Evolutionary conservation across 2,797 vertebrate species (phyloP).

Genomic region (Distichodus sexfasciatus): DNA sequence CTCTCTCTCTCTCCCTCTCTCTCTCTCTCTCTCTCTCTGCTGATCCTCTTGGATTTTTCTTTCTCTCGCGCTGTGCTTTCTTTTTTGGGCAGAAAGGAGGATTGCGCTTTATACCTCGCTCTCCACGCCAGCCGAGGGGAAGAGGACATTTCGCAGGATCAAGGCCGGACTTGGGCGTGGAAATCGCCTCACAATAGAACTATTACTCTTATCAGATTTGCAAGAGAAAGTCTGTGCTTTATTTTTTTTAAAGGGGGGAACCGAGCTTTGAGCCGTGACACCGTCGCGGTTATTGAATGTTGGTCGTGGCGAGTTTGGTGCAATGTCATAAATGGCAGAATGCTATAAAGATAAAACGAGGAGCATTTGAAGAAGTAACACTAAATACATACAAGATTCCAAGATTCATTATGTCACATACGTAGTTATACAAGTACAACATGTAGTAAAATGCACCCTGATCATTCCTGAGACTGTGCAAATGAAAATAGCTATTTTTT

Average conservation of each 20-base stretch:
- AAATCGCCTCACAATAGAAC: conserved; percentile 58
- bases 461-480: no score
- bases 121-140: conserved; percentile 63
- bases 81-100: conserved; percentile 65
- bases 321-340: no score
- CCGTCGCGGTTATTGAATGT: no score
- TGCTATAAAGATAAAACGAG: no score
- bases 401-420: no score
- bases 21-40: conserved; percentile 14
- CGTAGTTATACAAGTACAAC: no score
- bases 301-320: no score
- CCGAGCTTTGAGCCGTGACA: not conserved
- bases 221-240: conserved; percentile 32
- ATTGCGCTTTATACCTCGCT: conserved; percentile 75
- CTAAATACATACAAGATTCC: no score
- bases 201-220: conserved; percentile 64
- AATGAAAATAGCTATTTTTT: no score
- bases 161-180: conserved; percentile 58
- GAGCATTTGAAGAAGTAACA: no score
- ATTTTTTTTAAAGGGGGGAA: not conserved
- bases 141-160: conserved; percentile 64
- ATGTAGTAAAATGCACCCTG: no score
- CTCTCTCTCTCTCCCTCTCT: conserved; percentile 49
- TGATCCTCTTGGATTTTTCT: conserved; percentile 53
- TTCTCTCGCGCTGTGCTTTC: conserved; percentile 14